A percentile compares a stretch with the other conserved stretches of the same genome.
These are phyloP conservation scores for Anarhynchus alexandrinus DNA, from an alignment of 2,113 vertebrate species.

Conservation along the genomic window DNA sequence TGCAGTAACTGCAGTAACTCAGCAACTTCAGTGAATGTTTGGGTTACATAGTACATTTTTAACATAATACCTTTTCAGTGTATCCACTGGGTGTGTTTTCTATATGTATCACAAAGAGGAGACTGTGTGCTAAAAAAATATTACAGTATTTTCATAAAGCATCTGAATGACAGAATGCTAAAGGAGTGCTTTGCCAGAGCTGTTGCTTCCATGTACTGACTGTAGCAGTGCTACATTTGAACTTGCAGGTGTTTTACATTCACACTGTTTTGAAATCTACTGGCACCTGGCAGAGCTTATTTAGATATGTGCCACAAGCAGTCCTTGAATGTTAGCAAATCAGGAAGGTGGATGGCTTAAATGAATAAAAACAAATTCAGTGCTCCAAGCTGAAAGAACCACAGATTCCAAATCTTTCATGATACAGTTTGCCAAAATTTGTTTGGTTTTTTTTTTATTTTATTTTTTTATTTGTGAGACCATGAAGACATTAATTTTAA, in stretches of 20 bases:
- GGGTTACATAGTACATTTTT: neutral
- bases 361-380: slow-evolving; percentile 66
- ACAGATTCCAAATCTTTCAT: neutral
- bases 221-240: neutral
- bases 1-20: slow-evolving; percentile 78
- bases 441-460: neutral
- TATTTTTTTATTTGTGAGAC: neutral
- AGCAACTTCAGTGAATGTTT: slow-evolving; percentile 80
- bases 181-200: slow-evolving; percentile 17
- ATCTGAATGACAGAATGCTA: neutral
- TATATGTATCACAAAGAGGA: neutral
- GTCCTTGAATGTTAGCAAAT: slow-evolving; percentile 63
- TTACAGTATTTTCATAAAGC: neutral
- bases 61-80: neutral
- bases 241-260: slow-evolving; percentile 4
- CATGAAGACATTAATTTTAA: neutral
- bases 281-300: slow-evolving; percentile 6
- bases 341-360: slow-evolving; percentile 49
- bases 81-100: neutral
- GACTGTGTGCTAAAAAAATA: slow-evolving; percentile 8
- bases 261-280: neutral
- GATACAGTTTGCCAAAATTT: neutral
- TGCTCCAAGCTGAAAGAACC: slow-evolving; percentile 67
- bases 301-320: slow-evolving; percentile 73
- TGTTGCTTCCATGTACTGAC: neutral